These are phyloP conservation scores for Triplophysa tibetana DNA, from an alignment of 2,113 vertebrate genomes.

Conservation along the genomic window DNA sequence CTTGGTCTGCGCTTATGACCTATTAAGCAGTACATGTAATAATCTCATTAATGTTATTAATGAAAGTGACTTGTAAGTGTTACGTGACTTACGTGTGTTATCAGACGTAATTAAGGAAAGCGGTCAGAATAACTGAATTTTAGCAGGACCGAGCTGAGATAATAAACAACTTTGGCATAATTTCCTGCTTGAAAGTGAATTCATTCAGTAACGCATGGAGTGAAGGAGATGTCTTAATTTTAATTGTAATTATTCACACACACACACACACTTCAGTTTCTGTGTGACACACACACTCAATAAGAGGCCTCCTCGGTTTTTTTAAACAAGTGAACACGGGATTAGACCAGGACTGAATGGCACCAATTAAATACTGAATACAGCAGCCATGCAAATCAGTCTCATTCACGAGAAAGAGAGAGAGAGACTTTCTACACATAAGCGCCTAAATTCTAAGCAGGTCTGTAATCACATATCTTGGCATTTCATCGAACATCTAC, in stretches of 20 bases:
- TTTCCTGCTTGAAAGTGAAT: slow-evolving; percentile 23
- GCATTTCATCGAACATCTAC: slow-evolving; percentile 47
- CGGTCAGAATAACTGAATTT: not conserved
- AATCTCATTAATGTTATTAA: not conserved
- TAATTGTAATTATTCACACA: slow-evolving; percentile 26
- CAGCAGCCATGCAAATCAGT: slow-evolving; percentile 57
- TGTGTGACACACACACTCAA: slow-evolving; percentile 23
- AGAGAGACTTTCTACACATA: slow-evolving; percentile 38
- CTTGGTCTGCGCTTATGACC: not conserved
- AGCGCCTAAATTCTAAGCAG: slow-evolving; percentile 47
- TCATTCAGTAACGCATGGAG: slow-evolving; percentile 6
- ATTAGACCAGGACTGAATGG: slow-evolving; percentile 57
- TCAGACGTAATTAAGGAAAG: not conserved
- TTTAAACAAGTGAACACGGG: slow-evolving; percentile 54
- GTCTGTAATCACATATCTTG: slow-evolving; percentile 56
- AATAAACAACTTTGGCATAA: not conserved
- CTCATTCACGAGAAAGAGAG: slow-evolving; percentile 33
- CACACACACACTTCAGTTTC: slow-evolving; percentile 6
- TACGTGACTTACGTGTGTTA: not conserved
- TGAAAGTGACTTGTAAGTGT: not conserved
- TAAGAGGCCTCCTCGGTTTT: slow-evolving; percentile 19
- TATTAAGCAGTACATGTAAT: not conserved
- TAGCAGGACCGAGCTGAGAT: too few species aligned
- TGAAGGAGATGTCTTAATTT: slow-evolving; percentile 24
- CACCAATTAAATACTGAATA: slow-evolving; percentile 60